phyloP scores from a whole-genome alignment of 2,113 vertebrate genomes.

The Gambusia holbrooki region DNA sequence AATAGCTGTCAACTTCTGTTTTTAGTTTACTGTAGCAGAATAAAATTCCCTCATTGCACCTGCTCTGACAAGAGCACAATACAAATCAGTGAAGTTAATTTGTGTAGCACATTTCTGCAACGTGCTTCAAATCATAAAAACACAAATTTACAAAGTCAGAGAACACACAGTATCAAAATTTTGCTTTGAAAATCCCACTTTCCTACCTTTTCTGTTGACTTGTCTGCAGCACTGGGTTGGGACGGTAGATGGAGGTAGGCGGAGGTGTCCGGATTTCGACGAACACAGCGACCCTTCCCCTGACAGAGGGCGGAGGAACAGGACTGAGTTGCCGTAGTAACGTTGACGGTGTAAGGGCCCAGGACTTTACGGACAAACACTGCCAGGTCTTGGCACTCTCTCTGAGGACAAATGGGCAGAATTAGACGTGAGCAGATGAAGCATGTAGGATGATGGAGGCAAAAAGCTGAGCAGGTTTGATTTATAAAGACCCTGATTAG shows the following conservation, averaged over 20 bases:
- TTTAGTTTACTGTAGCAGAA: not conserved
- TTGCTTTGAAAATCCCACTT: not conserved
- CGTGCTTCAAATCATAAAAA: too few species aligned
- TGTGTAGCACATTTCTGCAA: too few species aligned
- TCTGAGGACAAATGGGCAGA: slow-evolving; percentile 57
- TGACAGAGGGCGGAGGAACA: slow-evolving; percentile 80
- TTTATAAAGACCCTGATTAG: not conserved
- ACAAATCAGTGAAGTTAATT: too few species aligned
- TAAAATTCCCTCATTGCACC: not conserved
- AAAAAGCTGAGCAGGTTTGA: not conserved
- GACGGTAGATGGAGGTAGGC: slow-evolving; percentile 79
- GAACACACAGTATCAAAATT: not conserved
- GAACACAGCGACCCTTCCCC: slow-evolving; percentile 80
- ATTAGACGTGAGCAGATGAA: not conserved
- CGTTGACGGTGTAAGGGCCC: slow-evolving; percentile 80
- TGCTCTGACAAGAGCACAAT: not conserved
- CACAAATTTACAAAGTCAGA: too few species aligned
- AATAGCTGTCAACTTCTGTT: not conserved
- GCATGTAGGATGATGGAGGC: too few species aligned
- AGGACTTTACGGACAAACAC: slow-evolving; percentile 74
- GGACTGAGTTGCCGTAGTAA: slow-evolving; percentile 78
- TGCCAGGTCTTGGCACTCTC: slow-evolving; percentile 77
- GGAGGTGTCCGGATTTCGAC: slow-evolving; percentile 72
- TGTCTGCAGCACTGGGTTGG: slow-evolving; percentile 34
- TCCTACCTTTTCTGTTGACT: slow-evolving; percentile 47